These are phyloP conservation scores for Sipha flava DNA, from an alignment of 1,140 invertebrate genomes.

Conservation along the genomic window DNA sequence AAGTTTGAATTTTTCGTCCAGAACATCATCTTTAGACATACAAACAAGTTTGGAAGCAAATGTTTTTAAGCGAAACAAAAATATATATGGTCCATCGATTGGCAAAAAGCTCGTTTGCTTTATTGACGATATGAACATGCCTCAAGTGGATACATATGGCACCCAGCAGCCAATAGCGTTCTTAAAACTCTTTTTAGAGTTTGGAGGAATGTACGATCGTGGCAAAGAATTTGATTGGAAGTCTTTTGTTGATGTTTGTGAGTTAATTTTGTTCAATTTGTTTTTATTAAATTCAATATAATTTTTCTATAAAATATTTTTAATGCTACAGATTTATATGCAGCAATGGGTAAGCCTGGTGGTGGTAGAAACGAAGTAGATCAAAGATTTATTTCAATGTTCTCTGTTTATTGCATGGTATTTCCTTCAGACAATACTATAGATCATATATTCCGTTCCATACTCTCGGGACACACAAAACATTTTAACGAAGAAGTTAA, in stretches of 20 bases:
- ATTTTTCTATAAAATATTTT: no score
- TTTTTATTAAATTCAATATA: no score
- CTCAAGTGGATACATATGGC: constrained; percentile 74
- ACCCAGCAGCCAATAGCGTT: constrained; percentile 88
- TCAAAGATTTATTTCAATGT: constrained; percentile 49
- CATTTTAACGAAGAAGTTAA: constrained; percentile 60
- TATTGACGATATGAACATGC: constrained; percentile 92
- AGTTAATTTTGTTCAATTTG: constrained; percentile 37
- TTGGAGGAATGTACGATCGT: constrained; percentile 75
- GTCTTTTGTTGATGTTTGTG: constrained; percentile 68
- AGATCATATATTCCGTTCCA: constrained; percentile 72
- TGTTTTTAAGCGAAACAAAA: constrained; percentile 80
- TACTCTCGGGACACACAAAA: constrained; percentile 65
- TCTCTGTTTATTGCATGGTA: constrained; percentile 67
- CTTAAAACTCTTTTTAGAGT: constrained; percentile 75
- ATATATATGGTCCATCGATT: constrained; percentile 70
- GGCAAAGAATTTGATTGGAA: constrained; percentile 87
- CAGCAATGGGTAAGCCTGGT: constrained; percentile 72
- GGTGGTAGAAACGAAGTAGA: constrained; percentile 83
- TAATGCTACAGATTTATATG: constrained; percentile 55
- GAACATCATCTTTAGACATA: constrained; percentile 79
- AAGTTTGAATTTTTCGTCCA: constrained; percentile 81
- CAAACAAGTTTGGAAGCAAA: constrained; percentile 76
- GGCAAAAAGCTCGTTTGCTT: constrained; percentile 81
- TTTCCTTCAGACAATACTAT: constrained; percentile 70